Percentiles rank a stretch among this genome's conserved stretches.
Evolutionary conservation across 2,888 invertebrate species (phyloP).

Genomic region (Boloria euphrosyne): DNA sequence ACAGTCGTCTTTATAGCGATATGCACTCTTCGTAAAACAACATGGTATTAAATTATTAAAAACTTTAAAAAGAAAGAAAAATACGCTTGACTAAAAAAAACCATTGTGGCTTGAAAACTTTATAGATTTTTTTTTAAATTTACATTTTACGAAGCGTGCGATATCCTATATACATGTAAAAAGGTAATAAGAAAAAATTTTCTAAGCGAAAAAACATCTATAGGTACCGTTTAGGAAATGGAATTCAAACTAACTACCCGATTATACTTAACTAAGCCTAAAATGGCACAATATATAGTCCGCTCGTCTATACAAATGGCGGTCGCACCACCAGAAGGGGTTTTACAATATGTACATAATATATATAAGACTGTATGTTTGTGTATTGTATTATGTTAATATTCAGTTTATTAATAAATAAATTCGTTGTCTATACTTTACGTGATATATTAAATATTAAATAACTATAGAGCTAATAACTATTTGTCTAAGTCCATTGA

Average conservation of each 20-base stretch:
- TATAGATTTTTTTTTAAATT: too few relatives aligned
- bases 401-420: background rate
- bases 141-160: background rate
- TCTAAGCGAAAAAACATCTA: constrained; percentile 44
- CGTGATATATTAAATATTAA: too few relatives aligned
- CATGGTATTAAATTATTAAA: background rate
- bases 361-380: background rate
- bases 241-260: constrained; percentile 66
- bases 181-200: constrained; percentile 38
- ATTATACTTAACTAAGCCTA: constrained; percentile 70
- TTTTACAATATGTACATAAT: constrained; percentile 3
- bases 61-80: too few relatives aligned
- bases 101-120: too few relatives aligned
- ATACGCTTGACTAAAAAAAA: too few relatives aligned
- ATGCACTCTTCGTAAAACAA: background rate
- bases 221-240: constrained; percentile 47
- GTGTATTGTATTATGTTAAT: too few relatives aligned
- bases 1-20: constrained; percentile 11
- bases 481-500: constrained; percentile 1
- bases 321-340: constrained; percentile 30
- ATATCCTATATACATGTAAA: constrained; percentile 26
- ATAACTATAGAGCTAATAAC: background rate
- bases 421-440: constrained; percentile 17
- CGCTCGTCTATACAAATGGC: constrained; percentile 44
- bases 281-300: constrained; percentile 66